Evolutionary conservation across 1,140 invertebrate species (phyloP).

Genomic region (Cyclargus thomasi): DNA sequence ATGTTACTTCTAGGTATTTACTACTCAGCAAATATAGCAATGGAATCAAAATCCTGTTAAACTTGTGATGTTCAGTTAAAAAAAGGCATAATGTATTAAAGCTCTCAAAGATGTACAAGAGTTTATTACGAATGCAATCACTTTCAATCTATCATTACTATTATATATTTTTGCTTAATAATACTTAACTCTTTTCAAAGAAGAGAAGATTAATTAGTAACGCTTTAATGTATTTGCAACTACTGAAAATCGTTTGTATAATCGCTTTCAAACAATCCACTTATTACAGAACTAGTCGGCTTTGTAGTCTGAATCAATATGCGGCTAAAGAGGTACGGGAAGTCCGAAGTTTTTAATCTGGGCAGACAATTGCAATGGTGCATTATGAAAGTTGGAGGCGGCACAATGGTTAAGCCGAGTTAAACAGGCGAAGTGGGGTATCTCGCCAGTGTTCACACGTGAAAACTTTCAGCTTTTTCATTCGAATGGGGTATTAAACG

Average conservation of each 20-base stretch:
- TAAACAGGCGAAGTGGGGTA: conserved; percentile 33
- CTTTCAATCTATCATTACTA: too few relatives aligned
- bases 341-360: conserved; percentile 33
- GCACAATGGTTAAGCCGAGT: conserved; percentile 29
- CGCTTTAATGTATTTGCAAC: background rate
- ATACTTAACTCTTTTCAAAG: too few relatives aligned
- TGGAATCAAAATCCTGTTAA: too few relatives aligned
- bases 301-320: conserved; percentile 27
- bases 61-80: too few relatives aligned
- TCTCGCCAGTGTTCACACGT: conserved; percentile 24
- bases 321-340: conserved; percentile 28
- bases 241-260: background rate
- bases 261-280: conserved; percentile 2
- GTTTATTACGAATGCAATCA: too few relatives aligned
- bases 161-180: too few relatives aligned
- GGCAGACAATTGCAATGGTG: conserved; percentile 30
- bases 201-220: background rate
- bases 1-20: background rate
- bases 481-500: conserved; percentile 8
- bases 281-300: conserved; percentile 1
- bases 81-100: too few relatives aligned
- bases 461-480: conserved; percentile 10
- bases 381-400: conserved; percentile 31
- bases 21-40: too few relatives aligned
- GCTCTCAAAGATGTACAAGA: too few relatives aligned